Evolutionary conservation across 2,113 vertebrate species (phyloP), one percentile per base, ranked within the genome.

Genomic region (Bubo scandiacus): DNA sequence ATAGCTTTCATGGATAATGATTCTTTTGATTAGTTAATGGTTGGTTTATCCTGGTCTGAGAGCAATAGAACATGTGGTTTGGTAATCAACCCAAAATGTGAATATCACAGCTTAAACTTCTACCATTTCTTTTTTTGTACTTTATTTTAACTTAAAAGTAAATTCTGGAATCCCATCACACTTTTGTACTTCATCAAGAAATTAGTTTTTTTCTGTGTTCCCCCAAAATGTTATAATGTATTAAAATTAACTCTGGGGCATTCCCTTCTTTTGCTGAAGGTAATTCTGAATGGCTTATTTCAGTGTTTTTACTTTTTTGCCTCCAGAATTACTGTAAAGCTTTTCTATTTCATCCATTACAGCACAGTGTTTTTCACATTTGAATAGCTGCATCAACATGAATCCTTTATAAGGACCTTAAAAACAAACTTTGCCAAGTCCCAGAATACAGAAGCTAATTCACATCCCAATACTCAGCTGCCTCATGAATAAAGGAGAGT

Each of bases 391-490:
- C 97, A 98, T 98, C 98, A 98, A 98, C 97, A 98, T 98, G 98
- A 98, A 98, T 98, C 98, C 98, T 98, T 98, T 98, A 98, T 98
- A 98, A 98, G 97, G 97, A 98, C 96, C 97, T 98, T 98, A 98
- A 98, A 98, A 98, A 98, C 98, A 98, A 98, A 98, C 98, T 98
- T 98, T 98, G 98, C 98, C 98, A 98, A 98, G 98, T 98, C 97
- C 95, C 97, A 97, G 98, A 98, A 98, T 98, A 98, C 98, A 98
- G 98, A 98, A 98, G 98, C 98, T 98, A 98, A 98, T 98, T 98
- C 98, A 98, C 97, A 98, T 98, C 98, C 97, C 98, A 95, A 94
- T 97, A 97, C 97, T 98, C 97, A 97, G 98, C 98, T 98, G 97
- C 98, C 96, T 98, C 98, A 98, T 98, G 98, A 98, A 98, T 98